A percentile compares a stretch with the other conserved stretches of the same genome.
Evolutionary conservation across 2,113 vertebrate species (phyloP).

Genomic region (Daboia siamensis): DNA sequence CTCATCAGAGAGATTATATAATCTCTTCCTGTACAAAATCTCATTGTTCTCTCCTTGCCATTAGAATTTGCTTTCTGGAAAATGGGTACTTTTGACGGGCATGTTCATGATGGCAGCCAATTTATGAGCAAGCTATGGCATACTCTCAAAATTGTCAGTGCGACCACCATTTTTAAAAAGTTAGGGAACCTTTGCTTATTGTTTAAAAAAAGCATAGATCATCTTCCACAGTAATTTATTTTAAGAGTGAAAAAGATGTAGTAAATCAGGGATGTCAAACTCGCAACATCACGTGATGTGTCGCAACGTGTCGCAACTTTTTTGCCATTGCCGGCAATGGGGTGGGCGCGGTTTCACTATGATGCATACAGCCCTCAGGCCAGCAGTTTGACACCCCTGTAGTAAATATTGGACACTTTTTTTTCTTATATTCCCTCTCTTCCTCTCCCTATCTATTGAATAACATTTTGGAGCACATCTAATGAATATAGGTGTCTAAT

Average conservation of each 20-base stretch:
- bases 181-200: not conserved
- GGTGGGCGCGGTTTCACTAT: too few relatives aligned
- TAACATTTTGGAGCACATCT: not conserved
- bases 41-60: not conserved
- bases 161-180: not conserved
- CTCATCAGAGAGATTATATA: not conserved
- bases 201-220: not conserved
- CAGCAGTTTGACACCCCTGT: too few relatives aligned
- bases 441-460: not conserved
- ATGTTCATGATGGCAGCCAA: not conserved
- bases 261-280: too few relatives aligned
- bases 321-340: too few relatives aligned
- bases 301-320: too few relatives aligned
- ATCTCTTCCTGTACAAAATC: not conserved
- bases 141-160: not conserved
- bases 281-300: too few relatives aligned
- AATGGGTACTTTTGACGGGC: not conserved
- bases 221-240: not conserved
- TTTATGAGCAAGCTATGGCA: not conserved
- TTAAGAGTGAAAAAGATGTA: not conserved
- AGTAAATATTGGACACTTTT: not conserved
- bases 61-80: not conserved
- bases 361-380: too few relatives aligned
- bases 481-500: not conserved
- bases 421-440: too few relatives aligned